These are phyloP conservation scores for Acromyrmex echinatior DNA, from an alignment of 1,140 invertebrate species.

Conservation along the genomic window DNA sequence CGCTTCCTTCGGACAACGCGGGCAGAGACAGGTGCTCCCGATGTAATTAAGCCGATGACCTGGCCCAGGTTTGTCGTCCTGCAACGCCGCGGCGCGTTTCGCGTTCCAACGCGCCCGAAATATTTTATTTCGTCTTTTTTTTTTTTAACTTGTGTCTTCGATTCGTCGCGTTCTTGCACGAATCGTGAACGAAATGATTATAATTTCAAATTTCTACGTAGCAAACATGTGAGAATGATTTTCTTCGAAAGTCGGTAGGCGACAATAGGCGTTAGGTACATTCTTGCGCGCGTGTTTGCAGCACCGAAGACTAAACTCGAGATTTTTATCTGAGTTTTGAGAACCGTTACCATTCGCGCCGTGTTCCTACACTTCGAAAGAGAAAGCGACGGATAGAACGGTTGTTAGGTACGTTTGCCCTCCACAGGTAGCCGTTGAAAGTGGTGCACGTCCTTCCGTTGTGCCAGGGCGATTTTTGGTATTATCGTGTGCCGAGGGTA, in stretches of 20 bases:
- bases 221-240: not conserved
- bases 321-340: slow-evolving; percentile 24
- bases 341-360: not conserved
- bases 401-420: not conserved
- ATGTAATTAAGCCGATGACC: slow-evolving; percentile 61
- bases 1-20: slow-evolving; percentile 19
- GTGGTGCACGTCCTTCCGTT: slow-evolving; percentile 5
- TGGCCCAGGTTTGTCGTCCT: not conserved
- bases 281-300: not conserved
- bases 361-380: slow-evolving; percentile 10
- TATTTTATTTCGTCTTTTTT: slow-evolving; percentile 28
- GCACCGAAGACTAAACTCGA: not conserved
- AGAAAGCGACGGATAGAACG: slow-evolving; percentile 70
- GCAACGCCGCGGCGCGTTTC: not conserved
- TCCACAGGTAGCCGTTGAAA: slow-evolving; percentile 31
- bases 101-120: slow-evolving; percentile 9
- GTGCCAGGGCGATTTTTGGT: slow-evolving; percentile 45
- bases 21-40: slow-evolving; percentile 62
- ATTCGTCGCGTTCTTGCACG: not conserved
- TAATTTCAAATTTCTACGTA: not conserved
- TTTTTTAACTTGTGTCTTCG: not conserved
- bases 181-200: not conserved
- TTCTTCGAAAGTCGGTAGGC: not conserved
- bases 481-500: slow-evolving; percentile 65
- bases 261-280: not conserved